Evolutionary conservation across 2,113 vertebrate species (phyloP).

Genomic region (Scophthalmus maximus): DNA sequence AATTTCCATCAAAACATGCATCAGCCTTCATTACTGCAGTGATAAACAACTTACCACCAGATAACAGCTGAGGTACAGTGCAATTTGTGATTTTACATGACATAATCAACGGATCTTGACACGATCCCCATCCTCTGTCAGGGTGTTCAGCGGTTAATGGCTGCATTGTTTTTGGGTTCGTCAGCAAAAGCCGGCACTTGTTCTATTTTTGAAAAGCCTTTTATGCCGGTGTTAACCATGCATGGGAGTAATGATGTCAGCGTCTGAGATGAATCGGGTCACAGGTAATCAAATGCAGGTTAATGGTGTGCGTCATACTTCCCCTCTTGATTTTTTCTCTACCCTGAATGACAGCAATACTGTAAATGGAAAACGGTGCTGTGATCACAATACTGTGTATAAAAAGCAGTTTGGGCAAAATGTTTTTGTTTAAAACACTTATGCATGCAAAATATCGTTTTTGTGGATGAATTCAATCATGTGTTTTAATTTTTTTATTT

Average conservation of each 20-base stretch:
- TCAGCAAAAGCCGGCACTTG: slow-evolving; percentile 67
- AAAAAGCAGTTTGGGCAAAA: background rate
- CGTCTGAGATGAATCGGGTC: slow-evolving; percentile 70
- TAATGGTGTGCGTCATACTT: slow-evolving; percentile 71
- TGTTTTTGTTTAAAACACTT: no score
- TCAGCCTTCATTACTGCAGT: slow-evolving; percentile 39
- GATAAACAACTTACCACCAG: slow-evolving; percentile 64
- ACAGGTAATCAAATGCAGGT: slow-evolving; percentile 70
- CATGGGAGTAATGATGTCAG: slow-evolving; percentile 60
- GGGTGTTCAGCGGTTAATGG: slow-evolving; percentile 71
- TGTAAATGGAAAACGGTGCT: slow-evolving; percentile 21
- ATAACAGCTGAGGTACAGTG: slow-evolving; percentile 41
- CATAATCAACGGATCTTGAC: slow-evolving; percentile 63
- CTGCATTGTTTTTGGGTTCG: slow-evolving; percentile 63
- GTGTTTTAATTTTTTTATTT: no score
- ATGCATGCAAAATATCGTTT: no score
- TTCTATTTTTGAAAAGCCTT: slow-evolving; percentile 69
- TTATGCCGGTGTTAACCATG: slow-evolving; percentile 53
- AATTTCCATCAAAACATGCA: slow-evolving; percentile 67
- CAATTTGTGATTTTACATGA: slow-evolving; percentile 64
- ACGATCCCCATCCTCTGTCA: slow-evolving; percentile 35
- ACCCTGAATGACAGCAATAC: slow-evolving; percentile 32
- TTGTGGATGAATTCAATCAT: no score
- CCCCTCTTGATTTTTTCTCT: slow-evolving; percentile 50
- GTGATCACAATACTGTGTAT: background rate